Percentiles rank a stretch among this genome's conserved stretches.
These are phyloP conservation scores for Phania funesta DNA, from an alignment of 2,888 invertebrate species.

Conservation along the genomic window DNA sequence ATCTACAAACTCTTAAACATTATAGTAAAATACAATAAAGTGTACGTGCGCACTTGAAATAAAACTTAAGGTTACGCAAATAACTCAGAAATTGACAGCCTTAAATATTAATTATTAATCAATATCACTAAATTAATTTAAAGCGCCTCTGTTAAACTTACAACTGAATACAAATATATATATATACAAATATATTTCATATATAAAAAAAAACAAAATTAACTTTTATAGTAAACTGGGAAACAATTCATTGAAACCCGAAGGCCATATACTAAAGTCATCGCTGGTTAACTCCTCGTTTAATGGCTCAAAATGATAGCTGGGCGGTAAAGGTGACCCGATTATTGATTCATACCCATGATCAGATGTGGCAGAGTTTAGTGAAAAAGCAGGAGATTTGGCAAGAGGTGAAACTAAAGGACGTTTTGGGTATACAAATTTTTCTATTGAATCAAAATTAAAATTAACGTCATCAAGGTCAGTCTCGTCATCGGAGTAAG, in stretches of 20 bases:
- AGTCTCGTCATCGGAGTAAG: constrained; percentile 73
- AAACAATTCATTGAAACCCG: constrained; percentile 87
- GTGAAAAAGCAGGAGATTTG: constrained; percentile 75
- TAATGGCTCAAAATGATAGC: constrained; percentile 71
- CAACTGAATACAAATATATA: constrained; percentile 14
- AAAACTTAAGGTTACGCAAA: constrained; percentile 7
- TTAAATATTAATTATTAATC: constrained; percentile 37
- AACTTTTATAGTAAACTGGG: constrained; percentile 84
- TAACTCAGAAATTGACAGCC: constrained; percentile 45
- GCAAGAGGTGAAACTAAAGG: constrained; percentile 75
- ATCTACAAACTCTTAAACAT: constrained; percentile 28
- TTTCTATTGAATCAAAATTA: constrained; percentile 76
- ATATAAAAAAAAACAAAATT: too few species aligned
- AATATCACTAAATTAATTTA: constrained; percentile 25
- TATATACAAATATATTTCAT: neutral
- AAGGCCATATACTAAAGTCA: constrained; percentile 81
- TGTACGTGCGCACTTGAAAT: neutral
- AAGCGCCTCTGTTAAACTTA: constrained; percentile 44
- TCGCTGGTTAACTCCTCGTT: constrained; percentile 85
- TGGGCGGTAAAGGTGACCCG: constrained; percentile 81
- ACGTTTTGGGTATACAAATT: constrained; percentile 74
- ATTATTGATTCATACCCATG: constrained; percentile 85
- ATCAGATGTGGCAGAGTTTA: constrained; percentile 81
- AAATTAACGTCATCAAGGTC: constrained; percentile 70
- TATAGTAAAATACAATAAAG: neutral